Evolutionary conservation across 2,797 vertebrate species (phyloP), one percentile per base, ranked within the genome.

Genomic region (Cyprinella venusta): DNA sequence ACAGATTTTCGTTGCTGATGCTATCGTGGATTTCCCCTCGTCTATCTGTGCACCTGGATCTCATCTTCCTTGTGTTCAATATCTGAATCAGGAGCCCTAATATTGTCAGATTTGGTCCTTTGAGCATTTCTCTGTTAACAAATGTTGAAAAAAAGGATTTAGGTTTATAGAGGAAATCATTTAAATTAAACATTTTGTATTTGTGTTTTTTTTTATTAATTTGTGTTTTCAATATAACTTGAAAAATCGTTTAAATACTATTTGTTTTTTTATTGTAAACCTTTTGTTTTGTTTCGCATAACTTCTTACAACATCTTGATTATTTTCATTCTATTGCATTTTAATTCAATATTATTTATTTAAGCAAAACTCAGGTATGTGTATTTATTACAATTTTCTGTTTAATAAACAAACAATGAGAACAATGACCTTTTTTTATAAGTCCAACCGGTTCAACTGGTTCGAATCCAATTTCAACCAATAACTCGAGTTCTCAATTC

Each of bases 31-130:
- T 79, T 85, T 85, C 50, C 76, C 83, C 52, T 54, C 26, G 71
- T 82, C 30, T 74, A 86, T 86, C 84, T 56, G 12, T 52, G 76
- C 80, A 86, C 76, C 88, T 87, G 86, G 69, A 82, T 75, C 70
- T 83, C 42, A 79, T 67, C 61, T 75, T 65, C 54, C 33, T 56
- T 8, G 61, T 33, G 48, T 52, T 75, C 36, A 40, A n/a, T 12
- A 21, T 18, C 71, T 54, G 12, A 33, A 63, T 45, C 30, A 71
- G 42, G 61, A 70, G 67, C 6, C 15, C 16, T 45, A 79, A 56
- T 10, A n/a, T 8, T 30, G 19, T 33, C 13, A 24, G 6, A 56
- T 74, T 21, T 74, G 50, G 19, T 74, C 38, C 19, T 74, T 36
- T 12, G 12, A 40, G 36, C 19, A n/a, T 61, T 61, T 26, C 24